Conservation (phyloP, 1,140 invertebrate genomes). For the Antheraea pernyi region DNA sequence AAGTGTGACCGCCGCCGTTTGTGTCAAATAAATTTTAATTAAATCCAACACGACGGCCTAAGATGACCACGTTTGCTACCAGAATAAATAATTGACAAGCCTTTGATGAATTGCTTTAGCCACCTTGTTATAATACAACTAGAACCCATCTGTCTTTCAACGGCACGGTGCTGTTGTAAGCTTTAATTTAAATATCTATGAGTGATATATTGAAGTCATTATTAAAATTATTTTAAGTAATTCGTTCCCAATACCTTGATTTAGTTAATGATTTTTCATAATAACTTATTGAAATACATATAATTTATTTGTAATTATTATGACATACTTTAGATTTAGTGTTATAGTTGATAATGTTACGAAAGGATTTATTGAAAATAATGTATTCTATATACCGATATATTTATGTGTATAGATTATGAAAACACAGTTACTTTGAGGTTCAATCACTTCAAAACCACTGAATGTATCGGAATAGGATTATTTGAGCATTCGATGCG, state of each 20-base stretch:
- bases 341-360: too few species aligned
- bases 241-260: not conserved
- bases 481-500: too few species aligned
- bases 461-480: too few species aligned
- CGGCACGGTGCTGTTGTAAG: not conserved
- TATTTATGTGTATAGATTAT: too few species aligned
- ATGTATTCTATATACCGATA: too few species aligned
- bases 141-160: slow-evolving; percentile 62
- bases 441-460: too few species aligned
- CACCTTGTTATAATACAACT: slow-evolving; percentile 68
- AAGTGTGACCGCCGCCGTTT: slow-evolving; percentile 13
- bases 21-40: slow-evolving; percentile 74
- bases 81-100: slow-evolving; percentile 70
- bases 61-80: slow-evolving; percentile 50
- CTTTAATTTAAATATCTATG: slow-evolving; percentile 9
- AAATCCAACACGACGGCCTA: slow-evolving; percentile 45
- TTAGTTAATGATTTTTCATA: not conserved
- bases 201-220: slow-evolving; percentile 8
- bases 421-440: too few species aligned
- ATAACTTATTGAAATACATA: too few species aligned
- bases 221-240: not conserved
- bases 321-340: too few species aligned
- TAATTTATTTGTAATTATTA: too few species aligned
- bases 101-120: slow-evolving; percentile 65
- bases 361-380: too few species aligned